Evolutionary conservation across 2,113 vertebrate genomes (phyloP).

Genomic region (Athene cunicularia): DNA sequence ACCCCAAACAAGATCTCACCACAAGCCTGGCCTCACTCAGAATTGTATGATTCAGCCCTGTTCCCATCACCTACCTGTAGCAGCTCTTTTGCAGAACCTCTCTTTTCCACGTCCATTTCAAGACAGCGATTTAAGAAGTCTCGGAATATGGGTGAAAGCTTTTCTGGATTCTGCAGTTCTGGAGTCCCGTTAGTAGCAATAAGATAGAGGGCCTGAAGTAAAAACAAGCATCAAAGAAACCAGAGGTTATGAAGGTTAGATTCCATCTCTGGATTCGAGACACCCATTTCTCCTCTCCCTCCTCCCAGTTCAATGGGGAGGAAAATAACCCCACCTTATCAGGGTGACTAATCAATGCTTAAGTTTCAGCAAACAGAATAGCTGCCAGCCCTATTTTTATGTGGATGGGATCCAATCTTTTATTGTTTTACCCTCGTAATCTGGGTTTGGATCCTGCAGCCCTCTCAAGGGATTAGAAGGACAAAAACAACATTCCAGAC

Average conservation of each 20-base stretch:
- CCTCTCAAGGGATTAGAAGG: constrained; percentile 21
- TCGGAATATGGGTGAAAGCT: constrained; percentile 88
- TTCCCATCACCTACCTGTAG: constrained; percentile 81
- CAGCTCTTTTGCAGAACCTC: constrained; percentile 92
- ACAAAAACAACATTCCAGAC: constrained; percentile 61
- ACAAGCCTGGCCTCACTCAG: background rate
- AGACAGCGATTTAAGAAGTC: constrained; percentile 95
- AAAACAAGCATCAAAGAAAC: background rate
- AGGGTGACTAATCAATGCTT: background rate
- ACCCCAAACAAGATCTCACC: background rate
- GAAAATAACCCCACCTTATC: background rate
- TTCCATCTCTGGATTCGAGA: background rate
- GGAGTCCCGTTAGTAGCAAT: constrained; percentile 97
- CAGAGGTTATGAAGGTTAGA: background rate
- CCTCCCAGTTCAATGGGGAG: background rate
- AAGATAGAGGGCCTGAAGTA: constrained; percentile 91
- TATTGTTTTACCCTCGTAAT: constrained; percentile 38
- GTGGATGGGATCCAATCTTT: constrained; percentile 47
- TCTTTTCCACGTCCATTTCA: constrained; percentile 98
- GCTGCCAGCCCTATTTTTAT: background rate
- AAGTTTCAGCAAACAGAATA: constrained; percentile 3
- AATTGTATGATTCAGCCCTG: background rate
- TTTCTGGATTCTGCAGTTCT: constrained; percentile 95
- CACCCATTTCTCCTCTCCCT: background rate
- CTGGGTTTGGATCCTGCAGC: constrained; percentile 40